These are phyloP conservation scores for Mus pahari DNA, from an alignment of 2,113 vertebrate species.

Conservation along the genomic window DNA sequence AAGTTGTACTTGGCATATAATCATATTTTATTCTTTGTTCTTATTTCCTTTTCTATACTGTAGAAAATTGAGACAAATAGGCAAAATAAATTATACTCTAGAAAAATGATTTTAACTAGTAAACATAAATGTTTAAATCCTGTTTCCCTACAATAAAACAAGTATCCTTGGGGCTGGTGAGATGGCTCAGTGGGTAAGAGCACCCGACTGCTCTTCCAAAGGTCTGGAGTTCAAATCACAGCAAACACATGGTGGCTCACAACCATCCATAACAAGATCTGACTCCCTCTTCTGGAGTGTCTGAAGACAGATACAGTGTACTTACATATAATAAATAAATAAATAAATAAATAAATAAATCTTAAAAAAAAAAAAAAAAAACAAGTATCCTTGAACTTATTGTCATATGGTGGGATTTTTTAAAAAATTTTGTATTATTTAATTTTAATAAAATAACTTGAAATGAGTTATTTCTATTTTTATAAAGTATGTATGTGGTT, in stretches of 20 bases:
- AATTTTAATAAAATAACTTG: slow-evolving; percentile 43
- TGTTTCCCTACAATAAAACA: background rate
- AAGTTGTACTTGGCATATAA: background rate
- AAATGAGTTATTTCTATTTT: slow-evolving; percentile 24
- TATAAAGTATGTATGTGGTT: background rate
- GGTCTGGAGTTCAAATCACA: too few species aligned
- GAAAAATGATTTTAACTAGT: background rate
- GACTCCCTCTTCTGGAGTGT: too few species aligned
- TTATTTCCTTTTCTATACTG: slow-evolving; percentile 10
- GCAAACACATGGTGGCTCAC: too few species aligned
- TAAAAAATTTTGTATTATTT: background rate
- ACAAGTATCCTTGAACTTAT: slow-evolving; percentile 27
- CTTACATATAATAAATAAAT: too few species aligned
- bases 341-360: too few species aligned
- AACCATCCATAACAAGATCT: too few species aligned
- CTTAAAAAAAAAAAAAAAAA: too few species aligned
- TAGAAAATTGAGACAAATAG: slow-evolving; percentile 17
- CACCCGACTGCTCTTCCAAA: too few species aligned
- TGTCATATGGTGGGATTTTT: background rate
- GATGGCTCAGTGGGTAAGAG: too few species aligned
- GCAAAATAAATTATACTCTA: background rate
- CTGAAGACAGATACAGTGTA: too few species aligned
- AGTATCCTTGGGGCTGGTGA: too few species aligned
- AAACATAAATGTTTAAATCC: slow-evolving; percentile 47
- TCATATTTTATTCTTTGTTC: slow-evolving; percentile 1